Evolutionary conservation across 2,797 vertebrate genomes (phyloP).

Genomic region (Sparus aurata): DNA sequence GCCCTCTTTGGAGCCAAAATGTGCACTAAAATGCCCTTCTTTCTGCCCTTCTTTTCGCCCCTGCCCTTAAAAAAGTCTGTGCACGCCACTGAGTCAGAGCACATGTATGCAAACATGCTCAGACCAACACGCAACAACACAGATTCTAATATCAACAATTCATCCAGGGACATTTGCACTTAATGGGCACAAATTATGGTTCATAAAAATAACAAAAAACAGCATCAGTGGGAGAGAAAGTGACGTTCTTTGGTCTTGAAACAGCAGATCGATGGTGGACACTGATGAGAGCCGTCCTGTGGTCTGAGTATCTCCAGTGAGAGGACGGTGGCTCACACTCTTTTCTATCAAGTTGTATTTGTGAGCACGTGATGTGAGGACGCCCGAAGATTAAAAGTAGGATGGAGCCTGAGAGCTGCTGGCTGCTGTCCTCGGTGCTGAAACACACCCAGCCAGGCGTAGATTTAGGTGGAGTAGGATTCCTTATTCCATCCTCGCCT

Average conservation of each 20-base stretch:
- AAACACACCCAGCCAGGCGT: constrained; percentile 30
- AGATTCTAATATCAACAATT: constrained; percentile 1
- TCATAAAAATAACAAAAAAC: not conserved
- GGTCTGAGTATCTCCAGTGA: not conserved
- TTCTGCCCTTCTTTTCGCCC: too few relatives aligned
- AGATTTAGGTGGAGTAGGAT: constrained; percentile 9
- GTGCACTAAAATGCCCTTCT: too few relatives aligned
- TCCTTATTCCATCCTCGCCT: constrained; percentile 12
- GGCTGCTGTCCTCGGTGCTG: constrained; percentile 61
- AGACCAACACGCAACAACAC: constrained; percentile 5
- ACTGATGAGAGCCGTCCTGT: too few relatives aligned
- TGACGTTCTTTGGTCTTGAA: not conserved
- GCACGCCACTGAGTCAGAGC: too few relatives aligned
- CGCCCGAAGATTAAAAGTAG: constrained; percentile 1
- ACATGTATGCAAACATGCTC: constrained; percentile 11
- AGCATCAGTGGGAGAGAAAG: not conserved
- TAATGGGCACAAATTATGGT: not conserved
- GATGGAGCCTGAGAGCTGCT: constrained; percentile 8
- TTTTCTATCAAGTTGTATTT: not conserved
- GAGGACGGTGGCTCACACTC: too few relatives aligned
- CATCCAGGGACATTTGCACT: not conserved
- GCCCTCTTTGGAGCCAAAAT: too few relatives aligned
- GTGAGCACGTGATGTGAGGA: not conserved
- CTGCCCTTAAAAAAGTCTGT: too few relatives aligned
- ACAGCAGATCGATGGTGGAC: not conserved